Evolutionary conservation across 2,888 invertebrate genomes (phyloP).

Genomic region (Ectemnius continuus): DNA sequence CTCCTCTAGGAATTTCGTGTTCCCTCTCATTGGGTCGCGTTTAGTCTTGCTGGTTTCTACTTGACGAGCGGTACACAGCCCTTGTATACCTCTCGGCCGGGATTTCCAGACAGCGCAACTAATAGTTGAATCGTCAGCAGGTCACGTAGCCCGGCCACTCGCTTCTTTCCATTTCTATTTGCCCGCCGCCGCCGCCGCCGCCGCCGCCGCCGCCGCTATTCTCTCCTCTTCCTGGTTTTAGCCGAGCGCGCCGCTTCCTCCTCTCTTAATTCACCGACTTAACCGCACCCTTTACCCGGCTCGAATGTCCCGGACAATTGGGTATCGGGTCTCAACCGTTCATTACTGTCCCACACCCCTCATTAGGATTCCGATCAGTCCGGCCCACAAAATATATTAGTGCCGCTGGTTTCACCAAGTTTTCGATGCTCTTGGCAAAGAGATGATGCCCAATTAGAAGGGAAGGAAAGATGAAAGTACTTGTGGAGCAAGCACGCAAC

Average conservation of each 20-base stretch:
- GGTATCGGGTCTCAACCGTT: background rate
- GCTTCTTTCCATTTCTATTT: constrained; percentile 9
- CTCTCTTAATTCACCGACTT: constrained; percentile 4
- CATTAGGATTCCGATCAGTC: too few species aligned
- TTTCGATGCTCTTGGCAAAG: too few species aligned
- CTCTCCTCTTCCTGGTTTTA: background rate
- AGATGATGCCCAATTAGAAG: too few species aligned
- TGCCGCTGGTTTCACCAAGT: too few species aligned
- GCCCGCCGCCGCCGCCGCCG: too few species aligned
- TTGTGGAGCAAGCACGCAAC: too few species aligned
- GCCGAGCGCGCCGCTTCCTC: constrained; percentile 1
- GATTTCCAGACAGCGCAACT: constrained; percentile 10
- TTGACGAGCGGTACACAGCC: too few species aligned
- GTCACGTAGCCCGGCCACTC: constrained; percentile 16
- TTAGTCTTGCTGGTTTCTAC: background rate
- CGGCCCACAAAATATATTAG: too few species aligned
- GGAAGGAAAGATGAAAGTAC: too few species aligned
- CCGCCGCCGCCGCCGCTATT: background rate
- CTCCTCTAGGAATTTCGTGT: background rate
- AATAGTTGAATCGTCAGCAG: constrained; percentile 14
- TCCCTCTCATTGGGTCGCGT: background rate
- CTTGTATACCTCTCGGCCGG: too few species aligned
- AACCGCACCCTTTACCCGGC: background rate
- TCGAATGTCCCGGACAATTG: constrained; percentile 2
- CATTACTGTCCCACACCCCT: background rate